Base-by-base conservation (phyloP, 2,113 vertebrate species). In the Blennius ocellaris region DNA sequence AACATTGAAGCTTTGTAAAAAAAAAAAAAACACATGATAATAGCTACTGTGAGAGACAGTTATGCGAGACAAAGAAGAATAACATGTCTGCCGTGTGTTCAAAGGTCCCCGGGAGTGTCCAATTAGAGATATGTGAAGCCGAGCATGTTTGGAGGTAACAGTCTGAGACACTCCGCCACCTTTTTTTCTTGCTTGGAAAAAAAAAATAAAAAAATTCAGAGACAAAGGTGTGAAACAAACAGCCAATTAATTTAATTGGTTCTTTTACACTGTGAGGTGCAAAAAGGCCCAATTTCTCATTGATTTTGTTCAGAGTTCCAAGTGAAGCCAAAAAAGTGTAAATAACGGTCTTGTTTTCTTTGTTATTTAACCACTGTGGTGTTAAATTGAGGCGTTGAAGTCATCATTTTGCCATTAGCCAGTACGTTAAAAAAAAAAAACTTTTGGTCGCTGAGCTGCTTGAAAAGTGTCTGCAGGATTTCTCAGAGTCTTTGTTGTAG, bases 241-340 rank as follows among this genome's bases (percentile, higher is more conserved):
- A 80, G 69, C 62, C 69, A 85, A 80, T 85, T 82, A 67, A 61
- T 78, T 69, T 88, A 86, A 87, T 85, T 89, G 85, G 80, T 16
- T 74, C 58, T 81, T 76, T 83, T 73, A 67, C 59, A 37, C 45
- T 57, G 68, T 52, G 55, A 73, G 60, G 71, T 78, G 74, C 54
- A 75, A 83, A 64, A 37, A 1, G 39, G 36, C 7, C 12, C 54
- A 55, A 79, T 72, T 73, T 63, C 70, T 59, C 38, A 16, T 12
- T 5, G 44, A 14, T 41, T 54, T 47, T 54, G 9, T 43, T 7
- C 0, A 37, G 16, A 56, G 43, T 63, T 62, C n/a, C 14, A 40
- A 15, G 36, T 15, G 3, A 54, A 64, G 59, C 54, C 21, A 44
- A 8, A 61, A 30, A 2, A 3, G 7, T 47, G 14, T n/a, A 62